These are phyloP conservation scores for Micromys minutus DNA, from an alignment of 2,113 vertebrate species.

Conservation along the genomic window DNA sequence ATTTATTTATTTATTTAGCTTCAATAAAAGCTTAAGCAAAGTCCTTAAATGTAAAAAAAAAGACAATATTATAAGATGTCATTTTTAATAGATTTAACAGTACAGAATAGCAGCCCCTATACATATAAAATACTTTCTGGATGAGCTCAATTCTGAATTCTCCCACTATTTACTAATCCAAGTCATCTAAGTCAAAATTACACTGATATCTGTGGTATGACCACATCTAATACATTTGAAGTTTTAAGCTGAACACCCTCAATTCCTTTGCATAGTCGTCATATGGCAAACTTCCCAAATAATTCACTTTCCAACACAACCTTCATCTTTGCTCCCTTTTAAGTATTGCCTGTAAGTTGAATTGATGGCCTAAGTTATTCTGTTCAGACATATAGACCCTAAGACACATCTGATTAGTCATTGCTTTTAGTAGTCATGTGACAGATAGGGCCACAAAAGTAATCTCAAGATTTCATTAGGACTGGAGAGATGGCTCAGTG, in stretches of 20 bases:
- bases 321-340: not conserved
- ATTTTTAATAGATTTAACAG: slow-evolving; percentile 21
- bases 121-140: not conserved
- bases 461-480: slow-evolving; percentile 14
- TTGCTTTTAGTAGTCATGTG: slow-evolving; percentile 21
- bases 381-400: not conserved
- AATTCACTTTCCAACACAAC: not conserved
- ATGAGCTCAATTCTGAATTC: slow-evolving; percentile 1
- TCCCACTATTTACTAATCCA: not conserved
- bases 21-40: not conserved
- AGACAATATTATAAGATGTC: not conserved
- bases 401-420: not conserved
- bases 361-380: not conserved
- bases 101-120: not conserved
- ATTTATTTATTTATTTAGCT: too few relatives aligned
- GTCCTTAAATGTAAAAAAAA: not conserved
- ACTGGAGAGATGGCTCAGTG: too few relatives aligned
- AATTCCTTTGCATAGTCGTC: slow-evolving; percentile 5
- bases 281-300: not conserved
- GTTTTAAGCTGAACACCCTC: not conserved
- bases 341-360: not conserved
- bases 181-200: not conserved
- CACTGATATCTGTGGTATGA: not conserved
- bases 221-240: not conserved
- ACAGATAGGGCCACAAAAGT: not conserved